A percentile compares a stretch with the other conserved stretches of the same genome.
Conservation (phyloP, 2,797 vertebrate genomes). For the Gymnopithys bicolor region DNA sequence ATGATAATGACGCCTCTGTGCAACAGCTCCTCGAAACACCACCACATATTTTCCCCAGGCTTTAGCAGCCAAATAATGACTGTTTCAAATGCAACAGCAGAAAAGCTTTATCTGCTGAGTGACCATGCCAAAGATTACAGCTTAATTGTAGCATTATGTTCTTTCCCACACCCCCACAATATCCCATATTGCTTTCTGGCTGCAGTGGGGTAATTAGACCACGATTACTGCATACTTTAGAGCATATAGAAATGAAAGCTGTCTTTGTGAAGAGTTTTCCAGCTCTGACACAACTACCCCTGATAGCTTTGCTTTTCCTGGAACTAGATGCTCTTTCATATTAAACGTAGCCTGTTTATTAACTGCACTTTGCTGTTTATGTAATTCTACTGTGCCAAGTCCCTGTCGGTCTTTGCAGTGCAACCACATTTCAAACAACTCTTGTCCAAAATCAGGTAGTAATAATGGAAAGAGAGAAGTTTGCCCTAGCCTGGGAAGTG, state of each 20-base stretch:
- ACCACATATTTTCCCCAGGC: slow-evolving; percentile 47
- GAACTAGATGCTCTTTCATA: slow-evolving; percentile 7
- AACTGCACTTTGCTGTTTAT: slow-evolving; percentile 9
- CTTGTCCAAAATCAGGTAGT: background rate
- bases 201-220: slow-evolving; percentile 41
- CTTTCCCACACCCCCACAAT: slow-evolving; percentile 60
- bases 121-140: slow-evolving; percentile 64
- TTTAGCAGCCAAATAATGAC: slow-evolving; percentile 47
- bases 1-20: slow-evolving; percentile 40
- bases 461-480: background rate
- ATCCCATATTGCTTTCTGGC: slow-evolving; percentile 46
- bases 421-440: background rate
- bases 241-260: slow-evolving; percentile 60
- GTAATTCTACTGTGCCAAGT: background rate
- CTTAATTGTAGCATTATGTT: slow-evolving; percentile 48
- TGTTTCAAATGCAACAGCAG: background rate
- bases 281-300: slow-evolving; percentile 33
- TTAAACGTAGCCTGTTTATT: slow-evolving; percentile 20
- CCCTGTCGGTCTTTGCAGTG: background rate
- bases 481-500: background rate
- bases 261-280: slow-evolving; percentile 47
- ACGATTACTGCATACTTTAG: slow-evolving; percentile 28
- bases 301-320: slow-evolving; percentile 42
- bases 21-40: slow-evolving; percentile 15
- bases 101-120: slow-evolving; percentile 49